Percentiles rank a stretch among this genome's conserved stretches.
phyloP scores from a whole-genome alignment of 2,888 invertebrate species.

The Serrognathus titanus region DNA sequence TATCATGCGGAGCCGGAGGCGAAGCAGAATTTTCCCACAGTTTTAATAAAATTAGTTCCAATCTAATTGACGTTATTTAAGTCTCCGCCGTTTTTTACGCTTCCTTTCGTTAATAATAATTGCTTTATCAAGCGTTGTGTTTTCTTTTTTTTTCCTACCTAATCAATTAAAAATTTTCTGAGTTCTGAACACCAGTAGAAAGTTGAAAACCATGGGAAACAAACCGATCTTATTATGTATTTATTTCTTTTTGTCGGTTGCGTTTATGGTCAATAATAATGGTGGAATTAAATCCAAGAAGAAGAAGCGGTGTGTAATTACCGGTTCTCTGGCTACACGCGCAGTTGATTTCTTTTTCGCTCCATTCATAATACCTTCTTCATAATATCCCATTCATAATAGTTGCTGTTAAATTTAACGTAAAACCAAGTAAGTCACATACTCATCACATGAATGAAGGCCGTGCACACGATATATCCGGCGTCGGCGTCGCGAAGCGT shows the following conservation, averaged over 20 bases:
- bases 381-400: not conserved
- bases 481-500: constrained; percentile 1
- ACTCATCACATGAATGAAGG: not conserved
- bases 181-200: not conserved
- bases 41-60: constrained; percentile 8
- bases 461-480: not conserved
- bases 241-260: no score
- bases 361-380: not conserved
- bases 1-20: not conserved
- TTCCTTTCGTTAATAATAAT: not conserved
- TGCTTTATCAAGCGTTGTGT: no score
- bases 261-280: no score
- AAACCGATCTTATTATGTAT: no score
- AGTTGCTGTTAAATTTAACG: not conserved
- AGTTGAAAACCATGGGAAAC: no score
- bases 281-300: no score
- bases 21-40: constrained; percentile 7
- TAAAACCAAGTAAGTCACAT: constrained; percentile 1
- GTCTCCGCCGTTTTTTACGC: not conserved
- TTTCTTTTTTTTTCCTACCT: not conserved
- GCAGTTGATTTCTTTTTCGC: not conserved
- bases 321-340: not conserved
- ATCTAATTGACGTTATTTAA: constrained; percentile 4
- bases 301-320: no score
- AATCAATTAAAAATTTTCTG: not conserved